phyloP scores from a whole-genome alignment of 2,888 invertebrate species.

The Hymenopus coronatus region DNA sequence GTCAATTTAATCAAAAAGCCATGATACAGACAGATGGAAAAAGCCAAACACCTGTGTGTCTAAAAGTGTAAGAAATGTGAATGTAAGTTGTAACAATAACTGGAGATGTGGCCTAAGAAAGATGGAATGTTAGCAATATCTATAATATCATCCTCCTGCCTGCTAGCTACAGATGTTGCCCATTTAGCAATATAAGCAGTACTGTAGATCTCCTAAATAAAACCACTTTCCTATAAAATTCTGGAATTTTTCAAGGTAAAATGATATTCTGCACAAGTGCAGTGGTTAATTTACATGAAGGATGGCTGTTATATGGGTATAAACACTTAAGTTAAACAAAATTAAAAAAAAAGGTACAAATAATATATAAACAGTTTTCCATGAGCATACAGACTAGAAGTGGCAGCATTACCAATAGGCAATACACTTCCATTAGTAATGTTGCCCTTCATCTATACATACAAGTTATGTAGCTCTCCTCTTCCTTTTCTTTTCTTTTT shows the following conservation, averaged over 20 bases:
- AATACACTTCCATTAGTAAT: background rate
- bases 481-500: background rate
- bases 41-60: background rate
- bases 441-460: background rate
- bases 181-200: background rate
- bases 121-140: conserved; percentile 9
- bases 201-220: background rate
- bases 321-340: background rate
- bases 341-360: background rate
- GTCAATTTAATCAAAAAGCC: background rate
- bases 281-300: background rate
- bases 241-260: background rate
- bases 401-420: background rate
- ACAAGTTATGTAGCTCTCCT: background rate
- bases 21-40: background rate
- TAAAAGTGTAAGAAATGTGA: background rate
- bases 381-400: background rate
- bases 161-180: background rate
- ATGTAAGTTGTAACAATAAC: background rate
- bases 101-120: background rate
- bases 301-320: background rate
- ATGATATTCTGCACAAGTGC: background rate
- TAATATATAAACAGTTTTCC: background rate
- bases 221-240: background rate
- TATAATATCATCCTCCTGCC: background rate